Conservation (phyloP, 1,140 invertebrate species). For the Aphidius gifuensis region DNA sequence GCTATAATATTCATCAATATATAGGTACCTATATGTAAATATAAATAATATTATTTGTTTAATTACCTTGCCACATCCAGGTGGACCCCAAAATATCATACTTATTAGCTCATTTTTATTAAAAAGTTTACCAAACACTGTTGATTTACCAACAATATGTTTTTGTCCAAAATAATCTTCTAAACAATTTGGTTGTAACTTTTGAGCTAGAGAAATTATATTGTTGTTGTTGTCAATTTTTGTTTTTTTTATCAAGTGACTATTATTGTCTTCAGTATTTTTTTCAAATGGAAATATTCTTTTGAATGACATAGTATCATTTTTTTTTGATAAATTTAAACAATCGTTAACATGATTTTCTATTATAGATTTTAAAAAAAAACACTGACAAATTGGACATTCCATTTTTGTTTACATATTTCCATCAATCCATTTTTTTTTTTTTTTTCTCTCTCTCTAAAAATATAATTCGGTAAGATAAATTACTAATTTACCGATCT, state of each 20-base stretch:
- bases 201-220: slow-evolving; percentile 60
- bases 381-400: slow-evolving; percentile 60
- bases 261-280: background rate
- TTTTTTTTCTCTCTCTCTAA: background rate
- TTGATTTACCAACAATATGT: slow-evolving; percentile 65
- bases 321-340: slow-evolving; percentile 62
- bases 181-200: slow-evolving; percentile 63
- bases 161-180: slow-evolving; percentile 69
- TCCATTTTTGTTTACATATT: background rate
- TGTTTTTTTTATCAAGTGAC: background rate
- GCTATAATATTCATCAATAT: background rate
- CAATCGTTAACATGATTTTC: slow-evolving; percentile 67
- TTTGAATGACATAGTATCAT: slow-evolving; percentile 34
- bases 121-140: slow-evolving; percentile 63
- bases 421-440: background rate
- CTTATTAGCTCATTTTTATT: slow-evolving; percentile 69
- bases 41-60: too few species aligned
- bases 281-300: slow-evolving; percentile 16
- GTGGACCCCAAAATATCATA: slow-evolving; percentile 83
- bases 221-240: slow-evolving; percentile 11
- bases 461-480: too few species aligned
- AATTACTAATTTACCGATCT: too few species aligned
- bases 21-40: background rate
- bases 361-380: slow-evolving; percentile 54
- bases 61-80: slow-evolving; percentile 76